phyloP scores from a whole-genome alignment of 2,797 vertebrate genomes.

The Echeneis naucrates region DNA sequence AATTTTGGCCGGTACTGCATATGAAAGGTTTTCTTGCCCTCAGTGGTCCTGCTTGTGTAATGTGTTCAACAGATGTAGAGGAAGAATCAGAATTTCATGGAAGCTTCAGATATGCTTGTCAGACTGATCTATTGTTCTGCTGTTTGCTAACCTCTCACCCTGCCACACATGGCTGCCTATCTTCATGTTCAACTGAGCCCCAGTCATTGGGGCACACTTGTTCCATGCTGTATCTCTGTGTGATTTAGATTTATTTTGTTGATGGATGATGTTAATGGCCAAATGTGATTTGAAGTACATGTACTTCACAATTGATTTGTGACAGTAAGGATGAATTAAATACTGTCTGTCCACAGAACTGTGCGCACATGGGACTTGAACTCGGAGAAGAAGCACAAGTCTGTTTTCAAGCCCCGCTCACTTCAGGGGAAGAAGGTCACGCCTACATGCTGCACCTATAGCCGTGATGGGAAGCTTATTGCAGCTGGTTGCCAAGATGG shows the following conservation, averaged over 20 bases:
- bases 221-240: constrained; percentile 8
- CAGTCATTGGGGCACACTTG: neutral
- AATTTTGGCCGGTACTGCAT: neutral
- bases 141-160: constrained; percentile 46
- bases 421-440: constrained; percentile 93
- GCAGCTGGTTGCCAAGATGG: constrained; percentile 97
- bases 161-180: constrained; percentile 36
- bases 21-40: constrained; percentile 24
- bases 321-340: constrained; percentile 22
- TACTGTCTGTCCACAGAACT: constrained; percentile 83
- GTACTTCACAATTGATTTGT: constrained; percentile 38
- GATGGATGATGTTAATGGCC: constrained; percentile 25
- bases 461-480: constrained; percentile 93
- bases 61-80: constrained; percentile 89
- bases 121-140: constrained; percentile 73
- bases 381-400: constrained; percentile 94
- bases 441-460: constrained; percentile 94
- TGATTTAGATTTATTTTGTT: constrained; percentile 40
- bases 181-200: constrained; percentile 28
- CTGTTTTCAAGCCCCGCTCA: constrained; percentile 94
- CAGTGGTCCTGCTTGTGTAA: constrained; percentile 65
- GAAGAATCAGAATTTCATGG: constrained; percentile 76
- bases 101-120: constrained; percentile 69
- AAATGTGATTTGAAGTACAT: constrained; percentile 37
- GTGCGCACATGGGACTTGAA: constrained; percentile 95